phyloP scores from a whole-genome alignment of 1,140 invertebrate genomes.

The Drosophila aff. region DNA sequence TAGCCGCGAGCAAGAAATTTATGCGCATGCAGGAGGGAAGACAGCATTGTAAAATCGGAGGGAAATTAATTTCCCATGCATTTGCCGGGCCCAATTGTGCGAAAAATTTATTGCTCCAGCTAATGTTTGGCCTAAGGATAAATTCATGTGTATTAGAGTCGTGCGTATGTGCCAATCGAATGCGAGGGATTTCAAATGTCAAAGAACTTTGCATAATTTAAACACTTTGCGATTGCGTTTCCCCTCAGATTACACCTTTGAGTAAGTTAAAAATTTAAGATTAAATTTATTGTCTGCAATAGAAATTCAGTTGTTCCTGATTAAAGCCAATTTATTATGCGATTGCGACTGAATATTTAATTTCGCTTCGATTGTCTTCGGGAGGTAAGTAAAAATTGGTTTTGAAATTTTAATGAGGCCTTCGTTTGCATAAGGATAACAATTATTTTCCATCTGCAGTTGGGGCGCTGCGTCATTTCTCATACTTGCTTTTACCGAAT shows the following conservation, averaged over 20 bases:
- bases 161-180: slow-evolving; percentile 10
- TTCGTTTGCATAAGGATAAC: slow-evolving; percentile 20
- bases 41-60: slow-evolving; percentile 68
- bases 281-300: slow-evolving; percentile 20
- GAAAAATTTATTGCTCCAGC: slow-evolving; percentile 76
- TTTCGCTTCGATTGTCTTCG: not conserved
- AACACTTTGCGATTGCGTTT: slow-evolving; percentile 30
- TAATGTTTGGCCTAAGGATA: slow-evolving; percentile 75
- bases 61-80: slow-evolving; percentile 81
- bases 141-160: slow-evolving; percentile 24
- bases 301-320: slow-evolving; percentile 1
- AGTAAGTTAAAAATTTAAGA: slow-evolving; percentile 50
- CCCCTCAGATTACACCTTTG: slow-evolving; percentile 47
- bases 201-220: slow-evolving; percentile 69
- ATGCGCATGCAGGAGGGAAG: slow-evolving; percentile 35
- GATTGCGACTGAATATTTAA: slow-evolving; percentile 11
- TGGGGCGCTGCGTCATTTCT: not conserved
- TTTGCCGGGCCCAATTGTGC: slow-evolving; percentile 72
- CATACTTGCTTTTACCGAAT: slow-evolving; percentile 2
- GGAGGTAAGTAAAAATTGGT: not conserved
- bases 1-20: slow-evolving; percentile 71
- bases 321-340: slow-evolving; percentile 3
- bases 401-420: slow-evolving; percentile 9
- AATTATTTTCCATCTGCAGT: slow-evolving; percentile 6
- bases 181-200: slow-evolving; percentile 22